phyloP scores from a whole-genome alignment of 64 coral and sea anemone species.

The Pocillopora damicornis region DNA sequence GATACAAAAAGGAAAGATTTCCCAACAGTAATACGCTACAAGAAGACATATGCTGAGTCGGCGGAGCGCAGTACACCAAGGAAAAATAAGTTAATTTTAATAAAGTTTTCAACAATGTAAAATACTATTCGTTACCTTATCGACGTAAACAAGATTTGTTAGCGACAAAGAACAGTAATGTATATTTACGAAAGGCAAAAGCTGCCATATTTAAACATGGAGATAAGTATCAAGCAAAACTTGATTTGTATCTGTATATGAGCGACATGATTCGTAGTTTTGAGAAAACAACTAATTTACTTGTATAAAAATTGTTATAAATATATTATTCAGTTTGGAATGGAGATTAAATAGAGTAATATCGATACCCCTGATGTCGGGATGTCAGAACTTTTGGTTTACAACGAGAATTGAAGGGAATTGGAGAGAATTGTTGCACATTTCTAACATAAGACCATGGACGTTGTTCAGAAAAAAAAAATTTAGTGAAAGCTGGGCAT shows the following conservation, averaged over 20 bases:
- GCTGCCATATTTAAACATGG: slow-evolving; percentile 40
- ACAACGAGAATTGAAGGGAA: background rate
- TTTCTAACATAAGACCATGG: background rate
- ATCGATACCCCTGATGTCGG: background rate
- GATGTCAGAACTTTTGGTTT: background rate
- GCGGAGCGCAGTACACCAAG: background rate
- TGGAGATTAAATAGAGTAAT: background rate
- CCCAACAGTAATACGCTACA: background rate
- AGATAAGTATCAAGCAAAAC: background rate
- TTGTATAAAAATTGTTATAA: background rate
- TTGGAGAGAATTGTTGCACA: background rate
- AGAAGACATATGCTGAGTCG: background rate
- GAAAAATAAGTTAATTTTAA: background rate
- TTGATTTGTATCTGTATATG: background rate
- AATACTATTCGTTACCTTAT: background rate
- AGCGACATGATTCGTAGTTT: background rate
- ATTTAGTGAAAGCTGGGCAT: background rate
- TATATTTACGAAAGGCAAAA: slow-evolving; percentile 29
- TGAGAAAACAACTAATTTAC: slow-evolving; percentile 16
- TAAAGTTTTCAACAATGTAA: slow-evolving; percentile 2
- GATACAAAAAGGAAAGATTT: too few relatives aligned
- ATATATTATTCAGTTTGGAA: background rate
- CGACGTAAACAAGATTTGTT: slow-evolving; percentile 25
- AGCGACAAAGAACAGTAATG: background rate
- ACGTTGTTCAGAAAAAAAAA: background rate